Base-by-base conservation (phyloP, 2,113 vertebrate genomes). In the Dasyprocta punctata region DNA sequence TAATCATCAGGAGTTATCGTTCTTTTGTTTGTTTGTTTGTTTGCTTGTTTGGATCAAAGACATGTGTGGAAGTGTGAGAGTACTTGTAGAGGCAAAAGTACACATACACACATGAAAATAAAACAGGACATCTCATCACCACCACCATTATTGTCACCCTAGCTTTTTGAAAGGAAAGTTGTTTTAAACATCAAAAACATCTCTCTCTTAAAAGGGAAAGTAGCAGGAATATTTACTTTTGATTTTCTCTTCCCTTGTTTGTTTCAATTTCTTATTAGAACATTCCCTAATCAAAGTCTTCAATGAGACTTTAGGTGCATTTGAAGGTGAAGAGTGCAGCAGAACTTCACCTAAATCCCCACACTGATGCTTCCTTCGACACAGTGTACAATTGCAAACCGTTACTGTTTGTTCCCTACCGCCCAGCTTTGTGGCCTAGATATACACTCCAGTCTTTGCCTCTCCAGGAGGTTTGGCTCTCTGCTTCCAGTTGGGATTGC, bases 211-310 rank as follows among this genome's bases (percentile, higher is more conserved):
- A 33, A 80, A 91, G 24, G 63, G 10, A 92, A 93, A 61, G 8
- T 26, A 81, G 44, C 85, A 91, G 60, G 41, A 78, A 49, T 3
- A 61, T 47, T 90, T 56, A 14, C 0, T 77, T 86, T n/a, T 63
- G 9, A 0, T 14, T 65, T 93, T 67, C 13, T 69, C 28, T 95
- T 90, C 33, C 82, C 20, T 73, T 44, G 7, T 63, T 92, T 20
- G n/a, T 28, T 95, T n/a, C 85, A 5, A 30, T 73, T 87, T 91
- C 22, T 94, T 67, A 36, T 69, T 44, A 63, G 26, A 80, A 73
- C 36, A 56, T 16, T 22, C 8, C 52, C 49, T 4, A 49, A 44
- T 28, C 13, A 56, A n/a, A 87, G 63, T 71, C 5, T 84, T 3
- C 22, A 56, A 13, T 26, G 47, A 71, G 20, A 0, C 10, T 81